Conservation (phyloP, 2,888 invertebrate genomes). For the Dermolepida albohirtum region DNA sequence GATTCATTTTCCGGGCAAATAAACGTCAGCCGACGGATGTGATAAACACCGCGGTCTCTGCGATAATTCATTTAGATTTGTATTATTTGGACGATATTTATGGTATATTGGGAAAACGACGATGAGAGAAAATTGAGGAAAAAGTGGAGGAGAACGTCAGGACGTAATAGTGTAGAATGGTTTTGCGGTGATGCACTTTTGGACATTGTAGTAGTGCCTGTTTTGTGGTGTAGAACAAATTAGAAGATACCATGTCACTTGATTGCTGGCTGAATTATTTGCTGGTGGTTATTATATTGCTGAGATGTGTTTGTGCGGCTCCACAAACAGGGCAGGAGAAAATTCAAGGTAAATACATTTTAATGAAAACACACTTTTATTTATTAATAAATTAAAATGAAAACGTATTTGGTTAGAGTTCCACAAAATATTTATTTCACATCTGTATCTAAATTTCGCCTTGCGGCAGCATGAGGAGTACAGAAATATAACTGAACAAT, state of each 20-base stretch:
- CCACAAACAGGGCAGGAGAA: slow-evolving; percentile 48
- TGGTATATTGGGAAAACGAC: no score
- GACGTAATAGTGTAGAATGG: neutral
- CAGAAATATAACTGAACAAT: no score
- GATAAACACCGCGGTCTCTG: no score
- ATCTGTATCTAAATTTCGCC: no score
- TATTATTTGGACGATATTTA: no score
- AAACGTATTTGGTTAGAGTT: no score
- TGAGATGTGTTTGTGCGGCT: slow-evolving; percentile 46
- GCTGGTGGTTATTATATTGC: slow-evolving; percentile 49
- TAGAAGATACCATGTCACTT: slow-evolving; percentile 50
- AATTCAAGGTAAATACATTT: slow-evolving; percentile 44
- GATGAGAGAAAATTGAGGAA: no score
- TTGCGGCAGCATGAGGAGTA: no score
- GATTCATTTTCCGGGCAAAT: neutral
- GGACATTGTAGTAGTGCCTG: slow-evolving; percentile 10
- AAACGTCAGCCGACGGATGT: slow-evolving; percentile 1
- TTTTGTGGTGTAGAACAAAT: slow-evolving; percentile 1
- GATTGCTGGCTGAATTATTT: slow-evolving; percentile 52
- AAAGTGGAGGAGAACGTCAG: neutral
- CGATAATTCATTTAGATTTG: no score
- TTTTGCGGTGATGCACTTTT: slow-evolving; percentile 18
- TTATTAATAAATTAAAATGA: no score
- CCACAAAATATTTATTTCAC: no score
- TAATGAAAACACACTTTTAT: no score